Base-by-base conservation (phyloP, 2,113 vertebrate genomes). In the Ageneiosus marmoratus region DNA sequence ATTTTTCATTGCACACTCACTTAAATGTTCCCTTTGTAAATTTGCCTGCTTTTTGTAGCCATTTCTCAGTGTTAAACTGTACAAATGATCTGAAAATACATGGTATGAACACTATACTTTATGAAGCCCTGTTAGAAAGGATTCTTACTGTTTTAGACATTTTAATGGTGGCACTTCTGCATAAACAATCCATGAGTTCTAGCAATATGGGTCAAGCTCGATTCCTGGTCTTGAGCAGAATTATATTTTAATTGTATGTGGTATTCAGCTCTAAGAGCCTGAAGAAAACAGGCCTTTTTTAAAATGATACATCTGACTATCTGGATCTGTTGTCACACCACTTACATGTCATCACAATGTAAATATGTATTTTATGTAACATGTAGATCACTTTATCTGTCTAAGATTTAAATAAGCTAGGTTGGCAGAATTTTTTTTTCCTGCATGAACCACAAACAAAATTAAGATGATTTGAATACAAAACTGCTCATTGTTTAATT, bases 361-460 rank as follows among this genome's bases (percentile, higher is more conserved):
- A 89, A 87, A 90, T 90, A 91, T 88, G 86, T 88, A 89, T 63
- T 91, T 87, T 89, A 89, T 85, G 75, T 90, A 77, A 83, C 48
- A 74, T 86, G 29, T 83, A 76, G 55, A 77, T 48, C 37, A 67
- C 60, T 44, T 65, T 83, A 80, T 86, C 27, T 77, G 34, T 50
- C 29, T 77, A 34, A 67, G 48, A 83, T 69, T 69, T 55, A 56
- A 82, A 82, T 37, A 63, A 46, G 55, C 27, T 63, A 76, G 55
- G 12, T 1, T 77, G n/a, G 29, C 16, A 22, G 1, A 50, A 50
- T 86, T 72, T 44, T 67, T 60, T 63, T 48, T 67, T 58, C 48
- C 29, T 65, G 56, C 67, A 1, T 46, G 63, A 77, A 56, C 41
- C 48, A 82, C 58, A 32, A 86, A 44, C 44, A 74, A 70, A 81